A percentile compares a stretch with the other conserved stretches of the same genome.
Evolutionary conservation across 2,888 invertebrate species (phyloP).

Genomic region (Bibio marci): DNA sequence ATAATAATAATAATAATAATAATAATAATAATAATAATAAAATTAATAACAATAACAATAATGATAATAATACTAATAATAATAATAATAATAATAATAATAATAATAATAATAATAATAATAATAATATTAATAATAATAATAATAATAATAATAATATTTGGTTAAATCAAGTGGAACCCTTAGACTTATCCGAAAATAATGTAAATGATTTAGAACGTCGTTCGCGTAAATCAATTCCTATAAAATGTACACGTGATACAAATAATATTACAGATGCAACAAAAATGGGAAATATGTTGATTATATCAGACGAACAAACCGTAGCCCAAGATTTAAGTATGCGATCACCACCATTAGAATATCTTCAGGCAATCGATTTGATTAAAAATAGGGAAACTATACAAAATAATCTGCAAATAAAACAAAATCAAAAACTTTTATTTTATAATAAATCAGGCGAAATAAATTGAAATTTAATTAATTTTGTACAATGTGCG

Average conservation of each 20-base stretch:
- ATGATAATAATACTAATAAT: no score
- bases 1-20: no score
- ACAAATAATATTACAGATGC: slow-evolving; percentile 33
- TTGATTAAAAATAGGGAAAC: slow-evolving; percentile 13
- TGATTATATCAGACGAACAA: slow-evolving; percentile 49
- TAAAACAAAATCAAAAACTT: slow-evolving; percentile 22
- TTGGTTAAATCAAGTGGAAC: slow-evolving; percentile 17
- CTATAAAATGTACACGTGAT: slow-evolving; percentile 22
- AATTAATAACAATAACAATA: no score
- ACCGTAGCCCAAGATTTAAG: slow-evolving; percentile 85
- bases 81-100: no score
- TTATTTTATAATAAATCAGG: no score
- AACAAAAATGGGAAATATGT: slow-evolving; percentile 22
- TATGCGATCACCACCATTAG: slow-evolving; percentile 36
- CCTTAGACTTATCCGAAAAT: slow-evolving; percentile 2
- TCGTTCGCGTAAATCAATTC: slow-evolving; percentile 29
- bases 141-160: no score
- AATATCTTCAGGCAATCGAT: slow-evolving; percentile 33
- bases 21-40: no score
- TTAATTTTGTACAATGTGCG: no score
- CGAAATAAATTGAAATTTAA: no score
- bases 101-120: no score
- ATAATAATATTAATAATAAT: no score
- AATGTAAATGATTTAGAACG: slow-evolving; percentile 15
- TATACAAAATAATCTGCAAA: slow-evolving; percentile 27